These are phyloP conservation scores for Perognathus longimembris DNA, from an alignment of 2,113 vertebrate genomes.

Conservation along the genomic window DNA sequence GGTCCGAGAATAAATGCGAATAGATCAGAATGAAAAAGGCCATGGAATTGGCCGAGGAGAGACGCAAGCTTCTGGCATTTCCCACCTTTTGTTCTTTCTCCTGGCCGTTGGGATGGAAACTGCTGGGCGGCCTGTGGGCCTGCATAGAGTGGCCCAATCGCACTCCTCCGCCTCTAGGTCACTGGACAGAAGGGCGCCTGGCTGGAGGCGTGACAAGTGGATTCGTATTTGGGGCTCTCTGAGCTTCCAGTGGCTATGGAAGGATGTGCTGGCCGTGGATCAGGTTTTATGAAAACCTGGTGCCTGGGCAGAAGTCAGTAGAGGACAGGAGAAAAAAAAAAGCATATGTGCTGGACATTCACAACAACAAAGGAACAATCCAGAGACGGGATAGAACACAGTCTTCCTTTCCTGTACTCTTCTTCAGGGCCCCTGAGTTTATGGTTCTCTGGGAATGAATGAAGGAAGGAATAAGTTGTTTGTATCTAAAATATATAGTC, in stretches of 20 bases:
- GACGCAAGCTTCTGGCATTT: slow-evolving; percentile 60
- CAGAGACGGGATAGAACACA: neutral
- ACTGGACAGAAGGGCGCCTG: slow-evolving; percentile 42
- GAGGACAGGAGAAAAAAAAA: slow-evolving; percentile 42
- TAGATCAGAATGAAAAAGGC: slow-evolving; percentile 37
- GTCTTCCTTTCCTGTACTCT: neutral
- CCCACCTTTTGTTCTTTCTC: slow-evolving; percentile 65
- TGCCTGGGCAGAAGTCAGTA: neutral
- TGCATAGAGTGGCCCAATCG: slow-evolving; percentile 65
- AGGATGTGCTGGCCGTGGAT: neutral
- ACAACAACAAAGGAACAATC: neutral
- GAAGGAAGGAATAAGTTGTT: neutral
- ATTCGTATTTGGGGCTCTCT: neutral
- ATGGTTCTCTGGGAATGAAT: neutral
- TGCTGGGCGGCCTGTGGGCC: slow-evolving; percentile 43
- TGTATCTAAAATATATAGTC: neutral
- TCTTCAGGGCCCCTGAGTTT: neutral
- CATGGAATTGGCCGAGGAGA: neutral
- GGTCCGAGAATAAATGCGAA: slow-evolving; percentile 39
- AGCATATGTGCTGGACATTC: neutral
- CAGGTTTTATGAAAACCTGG: neutral
- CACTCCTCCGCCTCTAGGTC: slow-evolving; percentile 71
- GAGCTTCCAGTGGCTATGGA: neutral
- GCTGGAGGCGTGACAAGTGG: slow-evolving; percentile 33
- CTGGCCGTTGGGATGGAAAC: slow-evolving; percentile 52